Base-by-base conservation (phyloP, 2,888 invertebrate species). In the Drepana falcataria region DNA sequence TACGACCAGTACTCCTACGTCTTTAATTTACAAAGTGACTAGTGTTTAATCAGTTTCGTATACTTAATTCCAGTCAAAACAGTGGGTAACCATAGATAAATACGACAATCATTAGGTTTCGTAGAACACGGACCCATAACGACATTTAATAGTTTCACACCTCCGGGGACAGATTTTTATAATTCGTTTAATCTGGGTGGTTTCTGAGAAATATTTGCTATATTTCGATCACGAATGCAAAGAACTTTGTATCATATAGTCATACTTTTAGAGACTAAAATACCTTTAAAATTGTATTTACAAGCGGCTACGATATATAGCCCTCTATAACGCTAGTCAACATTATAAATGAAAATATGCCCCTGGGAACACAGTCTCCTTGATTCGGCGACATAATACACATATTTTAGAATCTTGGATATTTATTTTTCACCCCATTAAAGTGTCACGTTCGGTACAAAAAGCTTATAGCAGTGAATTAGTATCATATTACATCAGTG, bases 331-430 rank as follows among this genome's bases (percentile, higher is more conserved):
- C 66, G 63, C 61, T 57, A 63, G 69, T 70, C 69, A 66, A 71
- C 61, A 64, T n/a, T 66, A 68, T 66, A 75, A 77, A 80, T 79
- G 78, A 78, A 83, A 73, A 84, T 79, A 84, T 81, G 79, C 73
- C 78, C 83, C 80, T 87, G 87, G 83, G 85, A 87, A 86, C 78
- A 56, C 51, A 59, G 62, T 79, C 75, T 79, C 78, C 77, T 79
- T 73, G 62, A 68, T 57, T 58, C 57, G 58, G 47, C 59, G 59
- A 57, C 69, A 75, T 74, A 81, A 79, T 81, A 78, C 83, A 80
- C 69, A 73, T 68, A 70, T 74, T 73, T 66, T 64, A 74, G 78
- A 77, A 66, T 70, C 64, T 75, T 69, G 71, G 68, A 68, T 75
- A 73, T 71, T 68, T 60, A 57, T 63, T 72, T 77, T 81, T 83